Base-by-base conservation (phyloP, 2,113 vertebrate genomes). In the Sporophila hypoxantha region DNA sequence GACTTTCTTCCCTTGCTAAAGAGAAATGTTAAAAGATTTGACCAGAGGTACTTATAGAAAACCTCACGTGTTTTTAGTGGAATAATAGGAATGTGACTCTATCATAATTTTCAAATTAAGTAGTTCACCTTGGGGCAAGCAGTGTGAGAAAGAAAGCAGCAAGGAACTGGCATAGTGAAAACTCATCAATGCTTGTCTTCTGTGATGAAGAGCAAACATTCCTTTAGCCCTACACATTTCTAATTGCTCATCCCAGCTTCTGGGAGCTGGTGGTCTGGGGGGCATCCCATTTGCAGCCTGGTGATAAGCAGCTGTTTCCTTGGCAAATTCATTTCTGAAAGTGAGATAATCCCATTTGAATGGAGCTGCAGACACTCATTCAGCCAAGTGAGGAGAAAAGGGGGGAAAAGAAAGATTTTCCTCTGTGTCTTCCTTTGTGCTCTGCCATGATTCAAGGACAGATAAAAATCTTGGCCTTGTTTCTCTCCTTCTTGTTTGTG, bases 291-390 rank as follows among this genome's bases (percentile, higher is more conserved):
- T 82, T 90, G 49, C 67, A 84, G 61, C 23, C 46, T 71, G 0
- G 1, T 46, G 89, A 93, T 90, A 94, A 95, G 87, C 78, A 88
- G 79, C 87, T 93, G 87, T 83, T 93, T 91, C 79, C 82, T 79
- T 82, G 69, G 76, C 0, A 0, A 89, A 93, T 92, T 90, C 20
- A 61, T 87, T 92, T 93, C 87, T 93, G 87, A 77, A 87, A 91
- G 87, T 89, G 87, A 80, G 91, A 93, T 93, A 92, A 94, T 92
- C 87, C 23, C 0, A 87, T 90, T 59, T 93, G 82, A 89, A 85
- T 74, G 82, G 76, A 88, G 57, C 76, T 83, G 69, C 73, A 76
- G 84, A 73, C 67, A 64, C 41, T 82, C 32, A 5, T 81, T 81
- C 70, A 73, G 55, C 77, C 55, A 86, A 90, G 42, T 0, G 0